Percentiles rank a stretch among this genome's conserved stretches.
These are phyloP conservation scores for Megaceryle torquata DNA, from an alignment of 2,113 vertebrate genomes.

Conservation along the genomic window DNA sequence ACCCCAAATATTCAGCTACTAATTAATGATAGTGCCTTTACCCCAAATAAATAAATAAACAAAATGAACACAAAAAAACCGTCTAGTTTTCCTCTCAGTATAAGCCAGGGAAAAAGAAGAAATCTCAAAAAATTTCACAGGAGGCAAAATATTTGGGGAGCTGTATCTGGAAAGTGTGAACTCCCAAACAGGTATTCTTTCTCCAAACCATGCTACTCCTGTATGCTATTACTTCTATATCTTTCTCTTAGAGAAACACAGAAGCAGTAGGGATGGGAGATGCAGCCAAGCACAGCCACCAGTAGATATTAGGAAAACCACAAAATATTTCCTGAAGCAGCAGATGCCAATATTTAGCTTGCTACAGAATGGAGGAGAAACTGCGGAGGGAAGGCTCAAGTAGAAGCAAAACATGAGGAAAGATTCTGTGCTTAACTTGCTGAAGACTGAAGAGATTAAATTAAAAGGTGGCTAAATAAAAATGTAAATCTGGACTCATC, in stretches of 20 bases:
- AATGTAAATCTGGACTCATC: neutral
- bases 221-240: neutral
- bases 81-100: neutral
- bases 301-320: neutral
- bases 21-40: neutral
- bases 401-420: neutral
- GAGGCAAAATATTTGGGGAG: neutral
- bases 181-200: neutral
- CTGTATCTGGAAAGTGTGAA: neutral
- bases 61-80: neutral
- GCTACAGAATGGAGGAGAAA: neutral
- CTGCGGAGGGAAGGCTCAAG: neutral
- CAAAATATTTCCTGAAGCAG: constrained; percentile 12
- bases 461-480: neutral
- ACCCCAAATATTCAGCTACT: neutral
- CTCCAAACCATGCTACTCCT: neutral
- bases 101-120: neutral
- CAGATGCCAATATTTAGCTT: constrained; percentile 14
- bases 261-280: neutral
- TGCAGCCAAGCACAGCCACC: neutral
- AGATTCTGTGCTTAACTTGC: neutral
- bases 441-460: neutral
- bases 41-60: neutral
- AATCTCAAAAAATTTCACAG: neutral
- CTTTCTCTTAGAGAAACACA: neutral